Evolutionary conservation across 2,113 vertebrate species (phyloP), one percentile per base, ranked within the genome.

Genomic region (Eulacestoma nigropectus): DNA sequence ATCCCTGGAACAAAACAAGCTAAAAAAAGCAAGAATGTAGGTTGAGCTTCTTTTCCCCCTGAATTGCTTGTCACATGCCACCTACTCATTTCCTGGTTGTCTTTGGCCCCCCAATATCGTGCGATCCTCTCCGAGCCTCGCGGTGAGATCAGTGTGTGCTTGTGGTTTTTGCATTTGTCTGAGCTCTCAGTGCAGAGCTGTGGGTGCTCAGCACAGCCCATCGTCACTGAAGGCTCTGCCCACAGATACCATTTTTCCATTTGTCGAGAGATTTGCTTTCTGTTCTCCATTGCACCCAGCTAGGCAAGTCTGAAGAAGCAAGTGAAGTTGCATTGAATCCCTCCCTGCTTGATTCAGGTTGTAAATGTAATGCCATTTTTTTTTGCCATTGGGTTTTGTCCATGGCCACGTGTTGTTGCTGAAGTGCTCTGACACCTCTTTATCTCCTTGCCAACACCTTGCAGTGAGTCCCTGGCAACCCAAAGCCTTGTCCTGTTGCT

Each of bases 11-110:
- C 46, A 56, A 72, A 92, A 57, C 55, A 74, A 84, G 87, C 60
- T 57, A 30, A 80, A 84, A 86, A 84, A 86, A 47, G 50, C 29
- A 50, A 57, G 85, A 84, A 65, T 50, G 76, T 75, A 78, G 93
- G 80, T 84, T 89, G 91, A 72, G 52, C 23, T 60, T 25, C 49
- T 37, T 39, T 44, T 14, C 63, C 53, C 55, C 33, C 42, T 5
- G 39, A 90, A 52, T 87, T 84, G 76, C 86, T 84, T 84, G 75
- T 90, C 83, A 77, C 35, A 47, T 80, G 75, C 85, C 67, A 74
- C 85, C 85, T 84, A 50, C 90, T 65, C 52, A 12, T 90, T 95
- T 97, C 93, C 83, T 75, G 39, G 64, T 55, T 92, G 10, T 55
- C 90, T 93, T 52, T 92, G 96, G 91, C 78, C 90, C 81, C 39